Base-by-base conservation (phyloP, 2,888 invertebrate species). In the Orchesellides sinensis region DNA sequence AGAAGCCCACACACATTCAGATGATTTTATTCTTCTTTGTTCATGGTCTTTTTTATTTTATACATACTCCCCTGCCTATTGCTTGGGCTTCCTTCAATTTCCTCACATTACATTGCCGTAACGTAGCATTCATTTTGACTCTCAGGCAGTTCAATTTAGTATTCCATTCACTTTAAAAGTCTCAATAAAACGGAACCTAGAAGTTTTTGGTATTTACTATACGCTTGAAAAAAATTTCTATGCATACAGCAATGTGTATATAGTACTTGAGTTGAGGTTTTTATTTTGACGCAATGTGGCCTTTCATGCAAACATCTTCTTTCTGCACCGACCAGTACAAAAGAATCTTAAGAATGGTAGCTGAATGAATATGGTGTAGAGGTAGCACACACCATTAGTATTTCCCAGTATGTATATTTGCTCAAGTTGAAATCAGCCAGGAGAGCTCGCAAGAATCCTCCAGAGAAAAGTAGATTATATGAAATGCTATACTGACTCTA, bases 151-250 rank as follows among this genome's bases (percentile, higher is more conserved):
- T 65, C 40, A 54, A 75, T 47, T 75, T 75, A n/a, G 66, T 66
- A 75, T 66, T 75, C 66, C 45, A 65, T 74, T 40, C 75, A 75
- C 12, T 66, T 27, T 5, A 66, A 56, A 32, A n/a, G n/a, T 56
- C 66, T 66, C 75, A 75, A 66, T 75, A 66, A 75, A 74, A 74
- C 23, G 40, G 29, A 25, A 45, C 23, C 25, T 10, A 45, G n/a
- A 45, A 72, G n/a, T 40, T 35, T 35, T 32, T 32, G 65, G 23
- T 19, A 65, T 75, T 52, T 35, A n/a, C n/a, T n/a, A n/a, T n/a
- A 66, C 56, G 75, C 56, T 66, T 74, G 19, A 45, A 19, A 56
- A 75, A 66, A 29, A 14, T 29, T 59, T 29, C 29, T 27, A 35
- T 35, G 21, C 2, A 21, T 21, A 21, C 19, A 52, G 52, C 6